Base-by-base conservation (phyloP, 30 jellyfish, hydroid and myxozoan genomes). In the Pelagia noctiluca region DNA sequence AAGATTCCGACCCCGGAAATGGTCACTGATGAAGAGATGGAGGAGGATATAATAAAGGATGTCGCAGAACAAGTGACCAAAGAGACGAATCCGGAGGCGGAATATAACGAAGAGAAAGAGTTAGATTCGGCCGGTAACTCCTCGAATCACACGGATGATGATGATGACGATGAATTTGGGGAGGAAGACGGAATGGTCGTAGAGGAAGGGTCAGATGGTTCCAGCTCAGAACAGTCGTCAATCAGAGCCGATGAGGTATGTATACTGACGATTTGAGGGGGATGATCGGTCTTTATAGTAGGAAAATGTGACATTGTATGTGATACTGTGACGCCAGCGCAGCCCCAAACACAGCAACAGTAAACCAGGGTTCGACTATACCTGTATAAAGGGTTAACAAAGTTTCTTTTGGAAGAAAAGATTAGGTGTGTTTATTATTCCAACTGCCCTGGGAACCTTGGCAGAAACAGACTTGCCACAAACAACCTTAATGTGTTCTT, bases 11-110 rank as follows among this genome's bases (percentile, higher is more conserved):
- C 92, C 1, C 92, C 92, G 36, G 92, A 82, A 1, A 24, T 82
- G 4, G 85, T 68, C 13, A 82, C 92, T 11, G 92, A 82, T 35
- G 92, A 82, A 53, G 92, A 82, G 65, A 71, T 68, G 0, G 92
- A 82, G 29, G 71, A 50, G 26, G 92, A 53, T 12, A 52, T 82
- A 2, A 34, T 82, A 63, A 38, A 71, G 22, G 68, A 52, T 52
- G 16, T 52, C 26, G 68, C 26, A 3, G 80, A 82, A 2, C 34
- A 48, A 38, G 71, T 66, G 26, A 63, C 42, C 11, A 82, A 31
- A 16, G 64, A 3, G 12, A 79, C 38, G 3, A 26, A 71, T 2
- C 24, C 89, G 79, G 28, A 11, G 12, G 54, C 4, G n/a, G 34
- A 32, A 18, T 80, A 50, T 72, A 33, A 11, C 61, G 86, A 29